Percentiles rank a stretch among this genome's conserved stretches.
phyloP scores from a whole-genome alignment of 2,113 vertebrate genomes.

The Pygoscelis antarcticus region DNA sequence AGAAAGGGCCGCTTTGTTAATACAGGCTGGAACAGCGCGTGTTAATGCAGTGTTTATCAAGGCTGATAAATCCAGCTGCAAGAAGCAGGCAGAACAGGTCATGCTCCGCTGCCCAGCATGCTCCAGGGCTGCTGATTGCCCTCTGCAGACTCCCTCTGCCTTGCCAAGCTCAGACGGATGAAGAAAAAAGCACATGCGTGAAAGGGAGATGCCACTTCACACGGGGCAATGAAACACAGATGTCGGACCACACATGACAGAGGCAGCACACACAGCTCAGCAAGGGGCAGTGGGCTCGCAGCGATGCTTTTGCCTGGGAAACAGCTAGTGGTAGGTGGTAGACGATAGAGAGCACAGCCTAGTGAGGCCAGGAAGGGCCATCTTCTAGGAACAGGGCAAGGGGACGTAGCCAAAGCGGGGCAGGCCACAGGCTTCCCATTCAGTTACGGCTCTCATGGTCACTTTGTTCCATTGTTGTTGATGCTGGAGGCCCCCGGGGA shows the following conservation, averaged over 20 bases:
- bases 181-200: neutral
- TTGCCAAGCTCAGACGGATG: neutral
- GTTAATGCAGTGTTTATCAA: neutral
- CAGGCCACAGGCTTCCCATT: neutral
- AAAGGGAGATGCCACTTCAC: neutral
- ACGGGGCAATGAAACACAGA: neutral
- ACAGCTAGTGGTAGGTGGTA: neutral
- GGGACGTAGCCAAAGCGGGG: fast-evolving
- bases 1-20: neutral
- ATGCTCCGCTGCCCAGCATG: fast-evolving
- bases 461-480: conserved; percentile 34
- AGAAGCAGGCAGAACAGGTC: neutral
- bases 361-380: neutral
- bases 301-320: neutral
- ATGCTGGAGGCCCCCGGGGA: neutral
- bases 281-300: neutral
- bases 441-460: neutral
- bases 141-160: fast-evolving
- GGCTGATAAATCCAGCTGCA: neutral
- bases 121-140: neutral
- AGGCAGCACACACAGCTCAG: neutral
- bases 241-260: neutral
- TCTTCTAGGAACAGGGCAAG: neutral
- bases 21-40: fast-evolving
- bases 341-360: neutral